Conservation (phyloP, 2,113 vertebrate species). For the human (Homo sapiens) region GRCh38 chr1:62822501-62823000, state of each 20-base stretch:
- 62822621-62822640: neutral
- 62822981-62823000: too few species aligned
- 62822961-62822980: too few species aligned
- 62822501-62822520: neutral
- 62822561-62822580: neutral
- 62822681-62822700: neutral
- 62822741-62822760: neutral
- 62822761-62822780: neutral
- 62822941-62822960: too few species aligned
- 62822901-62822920: too few species aligned
- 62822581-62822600: constrained; percentile 41
- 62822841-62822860: neutral
- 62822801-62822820: neutral
- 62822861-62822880: too few species aligned
- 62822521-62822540: neutral
- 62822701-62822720: neutral
- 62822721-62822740: neutral
- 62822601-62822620: neutral
- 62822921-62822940: too few species aligned
- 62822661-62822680: neutral
- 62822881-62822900: too few species aligned
- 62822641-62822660: neutral
- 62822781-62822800: neutral
- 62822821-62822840: neutral
- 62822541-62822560: neutral